phyloP scores from a whole-genome alignment of 2,797 vertebrate genomes.

The Toxotes lorentzi region DNA sequence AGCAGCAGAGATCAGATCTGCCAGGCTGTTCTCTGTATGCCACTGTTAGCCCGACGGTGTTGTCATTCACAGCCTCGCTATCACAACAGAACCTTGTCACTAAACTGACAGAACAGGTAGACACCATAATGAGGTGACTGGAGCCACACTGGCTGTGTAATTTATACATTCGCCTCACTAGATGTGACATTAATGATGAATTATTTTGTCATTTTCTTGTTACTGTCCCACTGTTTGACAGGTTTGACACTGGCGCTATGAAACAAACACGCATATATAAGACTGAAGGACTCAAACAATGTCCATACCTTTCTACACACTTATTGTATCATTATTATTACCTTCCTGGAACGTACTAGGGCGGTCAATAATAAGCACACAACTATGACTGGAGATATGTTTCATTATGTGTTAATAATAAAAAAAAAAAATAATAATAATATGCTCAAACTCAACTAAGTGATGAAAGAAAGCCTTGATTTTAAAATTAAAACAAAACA shows the following conservation, averaged over 20 bases:
- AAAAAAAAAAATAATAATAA: too few species aligned
- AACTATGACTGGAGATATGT: not conserved
- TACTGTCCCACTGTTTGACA: not conserved
- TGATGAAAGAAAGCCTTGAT: too few species aligned
- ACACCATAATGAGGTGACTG: slow-evolving; percentile 15
- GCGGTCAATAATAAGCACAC: too few species aligned
- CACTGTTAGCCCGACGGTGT: not conserved
- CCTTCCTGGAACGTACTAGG: not conserved
- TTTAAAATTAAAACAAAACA: not conserved
- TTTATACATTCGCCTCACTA: not conserved
- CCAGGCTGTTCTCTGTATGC: not conserved
- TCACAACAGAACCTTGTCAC: not conserved
- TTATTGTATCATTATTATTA: not conserved
- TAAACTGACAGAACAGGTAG: not conserved
- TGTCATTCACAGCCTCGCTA: not conserved
- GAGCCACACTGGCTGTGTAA: not conserved
- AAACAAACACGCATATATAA: not conserved
- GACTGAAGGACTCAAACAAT: not conserved
- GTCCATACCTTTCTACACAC: not conserved
- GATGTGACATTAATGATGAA: slow-evolving; percentile 4
- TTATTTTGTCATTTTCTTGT: not conserved
- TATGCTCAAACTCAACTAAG: not conserved
- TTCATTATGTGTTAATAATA: not conserved
- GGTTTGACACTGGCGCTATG: not conserved
- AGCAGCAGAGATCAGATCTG: not conserved